Base-by-base conservation (phyloP, 2,797 vertebrate species). In the Esox masquinongy region DNA sequence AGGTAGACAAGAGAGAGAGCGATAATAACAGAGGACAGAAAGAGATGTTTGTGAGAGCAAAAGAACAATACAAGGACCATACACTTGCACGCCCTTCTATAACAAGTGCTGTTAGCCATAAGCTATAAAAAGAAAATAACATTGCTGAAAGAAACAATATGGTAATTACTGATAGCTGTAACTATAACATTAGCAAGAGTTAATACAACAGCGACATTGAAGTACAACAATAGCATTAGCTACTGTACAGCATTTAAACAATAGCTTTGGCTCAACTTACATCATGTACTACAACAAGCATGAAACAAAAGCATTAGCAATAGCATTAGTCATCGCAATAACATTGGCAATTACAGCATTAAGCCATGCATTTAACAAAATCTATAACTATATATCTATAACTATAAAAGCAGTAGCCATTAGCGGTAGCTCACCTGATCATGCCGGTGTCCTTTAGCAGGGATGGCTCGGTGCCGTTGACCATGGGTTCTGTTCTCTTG, bases 381-480 rank as follows among this genome's bases (percentile, higher is more conserved):
- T 31, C 29, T 1, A 31, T 31, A 31, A 31, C 29, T 31, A 31
- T 31, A 31, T 3, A 50, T 14, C 50, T 16, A 53, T 53, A n/a
- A 19, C 17, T 19, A 53, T 53, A 11, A n/a, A 2, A 56, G 39
- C 68, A 17, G 1, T 68, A 22, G 67, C 19, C 19, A 16, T 26
- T 69, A 69, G 39, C 68, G n/a, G 11, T 39, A 29, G n/a, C 68
- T 4, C 79, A 90, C 89, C 88, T 85, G 86, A 88, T 29, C 86
- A 95, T 93, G 92, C 95, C 95, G 43, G 92, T 80, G 77, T 95
- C 94, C 86, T 95, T 95, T 88, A 94, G 94, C 9, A 94, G 90
- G 68, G 96, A 93, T 2, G 92, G 87, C 29, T 97, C 95, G 19
- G 95, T 95, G 83, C 97, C 96, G 92, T 97, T 98, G 86, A 97